Evolutionary conservation across 1,140 invertebrate genomes (phyloP).

Genomic region (Brachionus manjavacas): DNA sequence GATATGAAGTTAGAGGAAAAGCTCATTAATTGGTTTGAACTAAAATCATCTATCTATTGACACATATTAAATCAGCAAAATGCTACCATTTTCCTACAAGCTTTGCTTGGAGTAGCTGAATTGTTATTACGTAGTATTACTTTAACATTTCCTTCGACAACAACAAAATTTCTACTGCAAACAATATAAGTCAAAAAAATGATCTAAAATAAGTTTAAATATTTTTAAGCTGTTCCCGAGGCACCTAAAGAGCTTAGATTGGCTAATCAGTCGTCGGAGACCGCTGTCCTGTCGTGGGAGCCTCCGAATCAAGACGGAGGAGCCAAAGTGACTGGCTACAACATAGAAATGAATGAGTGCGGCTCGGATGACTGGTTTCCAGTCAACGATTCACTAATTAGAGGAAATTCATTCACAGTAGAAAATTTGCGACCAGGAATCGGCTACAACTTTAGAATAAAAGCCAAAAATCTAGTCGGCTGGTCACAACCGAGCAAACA

Average conservation of each 20-base stretch:
- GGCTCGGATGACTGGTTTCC: conserved; percentile 74
- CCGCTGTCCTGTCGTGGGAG: conserved; percentile 77
- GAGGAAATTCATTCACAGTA: conserved; percentile 44
- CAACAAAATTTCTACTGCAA: no score
- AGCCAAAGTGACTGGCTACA: conserved; percentile 71
- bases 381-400: conserved; percentile 47
- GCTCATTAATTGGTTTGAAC: no score
- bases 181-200: no score
- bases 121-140: no score
- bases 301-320: conserved; percentile 85
- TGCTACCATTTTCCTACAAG: no score
- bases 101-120: no score
- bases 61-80: no score
- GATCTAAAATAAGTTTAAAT: no score
- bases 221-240: conserved; percentile 54
- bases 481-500: conserved; percentile 71
- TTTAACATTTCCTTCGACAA: no score
- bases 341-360: conserved; percentile 59
- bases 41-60: no score
- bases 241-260: conserved; percentile 73
- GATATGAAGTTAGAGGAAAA: no score
- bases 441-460: conserved; percentile 91
- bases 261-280: conserved; percentile 71
- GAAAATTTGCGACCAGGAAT: conserved; percentile 58
- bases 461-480: conserved; percentile 90